phyloP scores from a whole-genome alignment of 2,797 vertebrate species.

The Tadarida brasiliensis region DNA sequence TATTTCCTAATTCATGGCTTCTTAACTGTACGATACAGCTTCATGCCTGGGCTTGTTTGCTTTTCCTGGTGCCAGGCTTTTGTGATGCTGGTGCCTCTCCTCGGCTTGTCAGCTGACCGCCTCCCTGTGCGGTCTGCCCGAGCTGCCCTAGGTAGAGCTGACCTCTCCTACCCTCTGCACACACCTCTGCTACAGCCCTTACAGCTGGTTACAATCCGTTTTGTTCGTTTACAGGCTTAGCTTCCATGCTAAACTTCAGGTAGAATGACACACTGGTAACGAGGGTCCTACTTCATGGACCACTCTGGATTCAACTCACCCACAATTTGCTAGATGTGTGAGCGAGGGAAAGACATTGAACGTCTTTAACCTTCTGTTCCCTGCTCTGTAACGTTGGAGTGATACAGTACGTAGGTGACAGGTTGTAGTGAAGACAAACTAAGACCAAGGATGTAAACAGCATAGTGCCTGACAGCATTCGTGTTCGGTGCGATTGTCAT shows the following conservation, averaged over 20 bases:
- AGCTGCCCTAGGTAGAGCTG: not conserved
- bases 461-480: not conserved
- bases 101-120: not conserved
- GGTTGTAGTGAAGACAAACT: not conserved
- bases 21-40: not conserved
- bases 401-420: not conserved
- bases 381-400: not conserved
- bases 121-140: not conserved
- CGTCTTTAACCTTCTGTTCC: conserved; percentile 5
- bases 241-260: not conserved
- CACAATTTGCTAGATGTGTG: not conserved
- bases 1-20: not conserved
- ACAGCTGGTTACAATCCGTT: not conserved
- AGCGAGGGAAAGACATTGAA: not conserved
- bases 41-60: not conserved
- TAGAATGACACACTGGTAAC: not conserved
- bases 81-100: not conserved
- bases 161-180: conserved; percentile 6
- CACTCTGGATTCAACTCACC: not conserved
- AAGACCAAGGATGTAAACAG: not conserved
- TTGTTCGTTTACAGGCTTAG: not conserved
- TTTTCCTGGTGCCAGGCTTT: not conserved
- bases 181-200: not conserved
- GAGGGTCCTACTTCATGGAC: not conserved
- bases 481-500: not conserved